A percentile compares a stretch with the other conserved stretches of the same genome.
phyloP scores from a whole-genome alignment of 2,888 invertebrate species.

The Noctua comes region DNA sequence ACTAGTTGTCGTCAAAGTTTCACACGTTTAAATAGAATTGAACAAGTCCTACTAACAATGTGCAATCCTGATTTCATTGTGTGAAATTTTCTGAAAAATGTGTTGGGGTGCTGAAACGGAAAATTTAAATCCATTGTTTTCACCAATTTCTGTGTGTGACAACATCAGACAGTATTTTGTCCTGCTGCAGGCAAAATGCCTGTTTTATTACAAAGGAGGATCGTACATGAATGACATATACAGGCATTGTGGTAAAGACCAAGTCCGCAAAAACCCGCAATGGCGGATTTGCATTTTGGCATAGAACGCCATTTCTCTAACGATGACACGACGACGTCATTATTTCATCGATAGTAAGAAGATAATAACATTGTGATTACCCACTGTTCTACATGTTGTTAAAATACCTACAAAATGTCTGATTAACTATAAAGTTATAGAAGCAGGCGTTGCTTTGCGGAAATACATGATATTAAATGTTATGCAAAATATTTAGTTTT shows the following conservation, averaged over 20 bases:
- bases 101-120: not conserved
- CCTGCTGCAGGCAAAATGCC: not conserved
- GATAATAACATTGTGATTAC: not conserved
- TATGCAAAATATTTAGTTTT: too few relatives aligned
- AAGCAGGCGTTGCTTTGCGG: too few relatives aligned
- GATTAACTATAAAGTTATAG: too few relatives aligned
- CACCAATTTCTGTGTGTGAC: not conserved
- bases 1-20: not conserved
- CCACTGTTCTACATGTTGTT: not conserved
- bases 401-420: not conserved
- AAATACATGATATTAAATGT: too few relatives aligned
- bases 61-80: not conserved
- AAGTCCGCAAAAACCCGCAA: not conserved
- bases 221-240: not conserved
- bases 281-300: not conserved
- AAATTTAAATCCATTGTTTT: not conserved
- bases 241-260: not conserved
- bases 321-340: not conserved
- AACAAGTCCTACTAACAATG: not conserved
- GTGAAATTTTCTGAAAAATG: not conserved
- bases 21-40: not conserved
- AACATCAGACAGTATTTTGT: not conserved
- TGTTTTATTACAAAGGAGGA: not conserved
- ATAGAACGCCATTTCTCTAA: not conserved
- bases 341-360: not conserved